These are phyloP conservation scores for Gavialis gangeticus DNA, from an alignment of 2,113 vertebrate genomes.

Conservation along the genomic window DNA sequence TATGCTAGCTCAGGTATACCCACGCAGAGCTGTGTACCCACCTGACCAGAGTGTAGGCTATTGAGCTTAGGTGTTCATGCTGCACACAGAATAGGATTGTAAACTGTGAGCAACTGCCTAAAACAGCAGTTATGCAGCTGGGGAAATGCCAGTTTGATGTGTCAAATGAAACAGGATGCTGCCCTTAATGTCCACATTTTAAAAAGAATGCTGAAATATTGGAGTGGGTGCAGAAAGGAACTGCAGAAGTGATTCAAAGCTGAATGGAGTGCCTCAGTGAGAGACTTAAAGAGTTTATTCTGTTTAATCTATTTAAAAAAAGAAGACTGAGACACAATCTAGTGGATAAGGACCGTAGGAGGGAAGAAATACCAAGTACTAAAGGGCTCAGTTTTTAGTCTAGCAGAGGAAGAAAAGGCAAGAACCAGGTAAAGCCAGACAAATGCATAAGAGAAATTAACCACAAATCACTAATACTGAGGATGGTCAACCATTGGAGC, in stretches of 20 bases:
- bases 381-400: constrained; percentile 13
- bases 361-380: background rate
- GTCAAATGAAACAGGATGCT: too few species aligned
- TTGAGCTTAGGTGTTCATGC: too few species aligned
- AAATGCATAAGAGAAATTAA: constrained; percentile 35
- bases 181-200: background rate
- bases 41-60: too few species aligned
- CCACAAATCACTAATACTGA: background rate
- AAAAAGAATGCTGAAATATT: constrained; percentile 28
- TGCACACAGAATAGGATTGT: too few species aligned
- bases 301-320: constrained; percentile 26
- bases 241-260: background rate
- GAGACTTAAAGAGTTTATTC: background rate
- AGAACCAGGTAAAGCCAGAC: constrained; percentile 6
- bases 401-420: background rate
- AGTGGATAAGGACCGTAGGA: background rate
- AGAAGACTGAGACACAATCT: background rate
- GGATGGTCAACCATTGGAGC: background rate
- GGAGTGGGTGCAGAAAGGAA: constrained; percentile 7
- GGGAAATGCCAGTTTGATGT: too few species aligned
- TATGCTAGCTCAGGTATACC: too few species aligned
- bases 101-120: too few species aligned
- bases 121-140: too few species aligned
- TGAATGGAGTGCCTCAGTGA: constrained; percentile 8
- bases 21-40: too few species aligned